Conservation (phyloP, 2,113 vertebrate species). For the Numenius arquata region DNA sequence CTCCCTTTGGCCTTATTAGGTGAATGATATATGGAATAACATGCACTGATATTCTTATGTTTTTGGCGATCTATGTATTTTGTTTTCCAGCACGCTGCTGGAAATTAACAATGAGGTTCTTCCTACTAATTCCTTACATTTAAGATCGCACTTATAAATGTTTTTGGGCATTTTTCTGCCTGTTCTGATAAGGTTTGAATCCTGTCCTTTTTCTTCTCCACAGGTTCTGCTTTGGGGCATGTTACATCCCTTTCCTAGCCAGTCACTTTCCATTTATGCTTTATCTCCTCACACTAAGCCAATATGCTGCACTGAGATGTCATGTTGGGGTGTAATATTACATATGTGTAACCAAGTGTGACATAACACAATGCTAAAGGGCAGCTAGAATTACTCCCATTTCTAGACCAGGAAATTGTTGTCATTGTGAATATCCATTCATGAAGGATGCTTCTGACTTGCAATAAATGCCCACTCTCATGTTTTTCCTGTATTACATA, state of each 20-base stretch:
- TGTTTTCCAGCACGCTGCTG: neutral
- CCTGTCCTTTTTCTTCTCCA: neutral
- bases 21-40: fast-evolving
- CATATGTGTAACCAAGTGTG: neutral
- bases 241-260: neutral
- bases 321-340: neutral
- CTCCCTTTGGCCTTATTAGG: neutral
- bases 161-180: neutral
- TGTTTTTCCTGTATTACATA: neutral
- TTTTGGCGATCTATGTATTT: neutral
- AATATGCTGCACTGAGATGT: neutral
- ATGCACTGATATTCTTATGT: neutral
- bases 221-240: neutral
- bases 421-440: constrained; percentile 24
- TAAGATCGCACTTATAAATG: neutral
- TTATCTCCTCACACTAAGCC: neutral
- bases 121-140: neutral
- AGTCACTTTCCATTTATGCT: constrained; percentile 16
- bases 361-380: neutral
- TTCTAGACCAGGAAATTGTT: constrained; percentile 46
- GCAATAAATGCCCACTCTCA: neutral
- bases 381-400: constrained; percentile 12
- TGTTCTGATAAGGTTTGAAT: neutral
- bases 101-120: neutral
- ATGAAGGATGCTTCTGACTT: neutral